Conservation (phyloP, 2,797 vertebrate species). For the Xiphorhynchus erythropygius region DNA sequence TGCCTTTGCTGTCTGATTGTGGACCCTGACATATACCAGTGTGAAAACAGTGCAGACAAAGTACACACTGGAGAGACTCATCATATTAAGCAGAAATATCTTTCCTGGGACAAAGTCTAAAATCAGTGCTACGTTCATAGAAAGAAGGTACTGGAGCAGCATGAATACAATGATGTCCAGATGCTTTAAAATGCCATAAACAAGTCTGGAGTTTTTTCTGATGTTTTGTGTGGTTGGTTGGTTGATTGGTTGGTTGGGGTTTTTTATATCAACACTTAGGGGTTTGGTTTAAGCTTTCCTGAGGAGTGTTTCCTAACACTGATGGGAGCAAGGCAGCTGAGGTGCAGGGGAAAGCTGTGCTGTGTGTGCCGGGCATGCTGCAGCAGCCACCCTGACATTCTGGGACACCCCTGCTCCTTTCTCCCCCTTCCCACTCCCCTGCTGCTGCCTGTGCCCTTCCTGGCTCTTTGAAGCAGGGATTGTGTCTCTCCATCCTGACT, state of each 20-base stretch:
- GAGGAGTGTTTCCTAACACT: background rate
- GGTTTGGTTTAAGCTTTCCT: background rate
- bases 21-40: background rate
- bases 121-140: background rate
- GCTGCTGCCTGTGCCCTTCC: fast-evolving
- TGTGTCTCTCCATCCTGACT: background rate
- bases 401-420: no score
- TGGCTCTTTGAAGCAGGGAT: background rate
- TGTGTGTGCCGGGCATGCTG: fast-evolving
- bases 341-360: background rate
- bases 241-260: background rate
- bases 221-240: background rate
- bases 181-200: background rate
- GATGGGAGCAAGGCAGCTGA: background rate
- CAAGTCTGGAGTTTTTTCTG: background rate
- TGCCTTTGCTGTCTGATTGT: background rate
- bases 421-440: background rate
- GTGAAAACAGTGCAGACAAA: background rate
- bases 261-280: background rate
- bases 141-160: background rate
- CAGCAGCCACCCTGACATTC: background rate
- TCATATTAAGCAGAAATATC: background rate
- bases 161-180: background rate
- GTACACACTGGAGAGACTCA: background rate
- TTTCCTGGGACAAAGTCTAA: background rate